Evolutionary conservation across 2,888 invertebrate species (phyloP).

Genomic region (Dolomedes plantarius): DNA sequence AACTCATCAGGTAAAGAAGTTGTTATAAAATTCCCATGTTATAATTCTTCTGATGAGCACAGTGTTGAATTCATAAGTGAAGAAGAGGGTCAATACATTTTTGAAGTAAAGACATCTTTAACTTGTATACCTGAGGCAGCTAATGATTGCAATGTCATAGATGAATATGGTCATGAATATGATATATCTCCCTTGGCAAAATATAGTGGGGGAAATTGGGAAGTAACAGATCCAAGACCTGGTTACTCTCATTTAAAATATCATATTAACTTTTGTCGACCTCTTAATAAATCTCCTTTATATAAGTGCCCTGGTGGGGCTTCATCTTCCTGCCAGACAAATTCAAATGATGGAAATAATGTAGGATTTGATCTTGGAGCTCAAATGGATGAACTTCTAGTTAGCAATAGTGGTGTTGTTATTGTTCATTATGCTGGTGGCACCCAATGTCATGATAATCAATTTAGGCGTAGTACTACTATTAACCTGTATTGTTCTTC

Average conservation of each 20-base stretch:
- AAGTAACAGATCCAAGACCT: conserved; percentile 74
- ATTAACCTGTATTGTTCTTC: conserved; percentile 52
- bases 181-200: conserved; percentile 75
- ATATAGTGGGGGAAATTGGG: conserved; percentile 74
- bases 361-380: conserved; percentile 50
- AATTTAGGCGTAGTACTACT: conserved; percentile 47
- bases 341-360: background rate
- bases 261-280: conserved; percentile 76
- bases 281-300: conserved; percentile 74
- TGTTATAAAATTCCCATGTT: conserved; percentile 46
- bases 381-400: conserved; percentile 19
- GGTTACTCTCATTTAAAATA: conserved; percentile 74
- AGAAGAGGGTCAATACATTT: conserved; percentile 31
- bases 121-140: conserved; percentile 36
- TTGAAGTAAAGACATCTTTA: conserved; percentile 55
- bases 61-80: conserved; percentile 29
- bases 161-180: conserved; percentile 74
- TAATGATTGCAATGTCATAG: conserved; percentile 52
- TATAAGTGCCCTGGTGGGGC: conserved; percentile 72
- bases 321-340: conserved; percentile 46
- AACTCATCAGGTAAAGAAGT: conserved; percentile 10
- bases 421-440: conserved; percentile 50
- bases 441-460: conserved; percentile 34
- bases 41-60: conserved; percentile 5
- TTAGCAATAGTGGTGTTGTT: conserved; percentile 30